Conservation (phyloP, 2,113 vertebrate genomes). For the Paracanthobrama guichenoti region DNA sequence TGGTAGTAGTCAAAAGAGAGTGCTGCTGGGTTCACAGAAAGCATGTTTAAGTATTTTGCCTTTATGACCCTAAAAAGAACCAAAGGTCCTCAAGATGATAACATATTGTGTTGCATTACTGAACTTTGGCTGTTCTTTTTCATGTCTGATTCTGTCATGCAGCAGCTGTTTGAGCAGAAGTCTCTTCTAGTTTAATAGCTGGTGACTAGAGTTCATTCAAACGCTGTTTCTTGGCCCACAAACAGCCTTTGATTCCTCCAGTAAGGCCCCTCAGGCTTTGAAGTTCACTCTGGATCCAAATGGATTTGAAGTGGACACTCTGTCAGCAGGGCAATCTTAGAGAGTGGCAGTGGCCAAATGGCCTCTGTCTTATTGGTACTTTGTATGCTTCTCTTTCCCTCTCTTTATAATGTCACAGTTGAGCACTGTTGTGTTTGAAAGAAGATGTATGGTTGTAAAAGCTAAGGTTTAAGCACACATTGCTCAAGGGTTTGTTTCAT, state of each 20-base stretch:
- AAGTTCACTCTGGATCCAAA: conserved; percentile 44
- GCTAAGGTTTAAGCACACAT: not conserved
- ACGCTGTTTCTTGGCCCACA: conserved; percentile 5
- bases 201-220: conserved; percentile 30
- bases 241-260: conserved; percentile 39
- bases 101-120: not conserved
- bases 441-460: not conserved
- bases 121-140: conserved; percentile 8
- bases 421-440: not conserved
- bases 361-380: not conserved
- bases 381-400: not conserved
- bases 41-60: not conserved
- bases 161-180: conserved; percentile 29
- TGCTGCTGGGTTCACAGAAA: conserved; percentile 1
- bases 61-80: not conserved
- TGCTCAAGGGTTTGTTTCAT: not conserved
- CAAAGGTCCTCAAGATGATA: not conserved
- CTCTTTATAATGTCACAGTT: not conserved
- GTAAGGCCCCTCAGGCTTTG: conserved; percentile 43
- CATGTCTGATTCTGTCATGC: not conserved
- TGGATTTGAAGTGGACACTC: conserved; percentile 39
- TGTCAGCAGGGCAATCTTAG: not conserved
- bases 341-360: conserved; percentile 16
- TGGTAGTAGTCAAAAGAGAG: not conserved
- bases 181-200: conserved; percentile 19